These are phyloP conservation scores for Quiscalus mexicanus DNA, from an alignment of 2,113 vertebrate genomes.

Conservation along the genomic window DNA sequence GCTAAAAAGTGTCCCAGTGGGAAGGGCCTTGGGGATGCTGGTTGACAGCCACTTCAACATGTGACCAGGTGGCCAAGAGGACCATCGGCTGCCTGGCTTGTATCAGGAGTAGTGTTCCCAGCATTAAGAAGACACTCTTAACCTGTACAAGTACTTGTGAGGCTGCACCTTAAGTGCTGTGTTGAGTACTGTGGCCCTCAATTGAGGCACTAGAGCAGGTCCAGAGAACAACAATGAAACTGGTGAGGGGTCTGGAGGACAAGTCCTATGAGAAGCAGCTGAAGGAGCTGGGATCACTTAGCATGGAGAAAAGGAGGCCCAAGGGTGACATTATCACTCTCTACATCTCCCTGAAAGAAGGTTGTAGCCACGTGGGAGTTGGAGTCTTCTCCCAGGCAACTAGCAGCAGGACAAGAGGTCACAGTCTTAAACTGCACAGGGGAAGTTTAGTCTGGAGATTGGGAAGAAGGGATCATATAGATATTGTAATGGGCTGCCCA, in stretches of 20 bases:
- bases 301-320: neutral
- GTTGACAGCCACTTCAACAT: neutral
- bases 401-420: neutral
- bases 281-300: neutral
- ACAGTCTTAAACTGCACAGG: neutral
- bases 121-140: neutral
- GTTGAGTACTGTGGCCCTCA: accelerated
- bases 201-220: neutral
- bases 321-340: neutral
- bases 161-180: accelerated
- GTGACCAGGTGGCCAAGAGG: neutral
- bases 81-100: neutral
- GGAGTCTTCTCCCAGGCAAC: neutral
- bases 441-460: neutral
- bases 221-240: neutral
- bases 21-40: neutral
- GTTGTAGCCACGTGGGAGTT: accelerated
- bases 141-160: too few species aligned
- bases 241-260: neutral
- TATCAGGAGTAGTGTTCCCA: neutral
- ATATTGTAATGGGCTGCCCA: neutral
- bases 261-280: neutral
- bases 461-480: neutral
- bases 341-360: neutral
- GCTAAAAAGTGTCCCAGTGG: accelerated